A percentile compares a stretch with the other conserved stretches of the same genome.
Evolutionary conservation across 1,140 invertebrate species (phyloP).

Genomic region (Augochlora pura): DNA sequence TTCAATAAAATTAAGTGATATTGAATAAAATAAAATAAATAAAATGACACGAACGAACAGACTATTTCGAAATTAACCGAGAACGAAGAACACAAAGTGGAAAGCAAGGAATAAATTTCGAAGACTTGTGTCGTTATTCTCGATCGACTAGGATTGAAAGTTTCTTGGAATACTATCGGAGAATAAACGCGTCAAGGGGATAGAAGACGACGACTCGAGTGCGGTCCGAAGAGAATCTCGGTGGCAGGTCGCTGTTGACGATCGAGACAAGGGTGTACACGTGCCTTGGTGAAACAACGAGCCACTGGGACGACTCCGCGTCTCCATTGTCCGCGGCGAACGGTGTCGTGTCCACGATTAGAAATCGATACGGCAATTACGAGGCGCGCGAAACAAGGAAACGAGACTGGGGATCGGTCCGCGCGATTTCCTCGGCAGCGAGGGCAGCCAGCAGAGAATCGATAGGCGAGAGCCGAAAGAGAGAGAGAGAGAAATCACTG

Average conservation of each 20-base stretch:
- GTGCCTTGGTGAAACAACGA: not conserved
- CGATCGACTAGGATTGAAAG: too few species aligned
- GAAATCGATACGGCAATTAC: conserved; percentile 29
- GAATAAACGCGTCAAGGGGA: too few species aligned
- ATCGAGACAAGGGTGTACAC: not conserved
- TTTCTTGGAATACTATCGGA: too few species aligned
- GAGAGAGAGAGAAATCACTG: not conserved
- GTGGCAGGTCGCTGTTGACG: not conserved
- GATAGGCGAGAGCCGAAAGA: not conserved
- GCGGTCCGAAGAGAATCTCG: not conserved
- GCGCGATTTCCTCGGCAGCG: not conserved
- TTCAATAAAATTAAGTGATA: too few species aligned
- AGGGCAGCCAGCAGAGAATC: not conserved
- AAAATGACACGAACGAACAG: too few species aligned
- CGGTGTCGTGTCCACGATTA: not conserved
- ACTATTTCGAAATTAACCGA: too few species aligned
- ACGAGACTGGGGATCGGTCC: not conserved
- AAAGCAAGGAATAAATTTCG: too few species aligned
- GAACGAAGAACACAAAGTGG: too few species aligned
- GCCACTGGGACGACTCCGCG: not conserved
- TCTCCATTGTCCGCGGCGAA: not conserved
- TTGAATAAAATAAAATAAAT: too few species aligned
- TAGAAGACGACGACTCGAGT: too few species aligned
- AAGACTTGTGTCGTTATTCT: too few species aligned
- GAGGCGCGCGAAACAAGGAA: not conserved